Percentiles rank a stretch among this genome's conserved stretches.
Evolutionary conservation across 1,140 invertebrate genomes (phyloP).

Genomic region (Cryptotermes secundus): DNA sequence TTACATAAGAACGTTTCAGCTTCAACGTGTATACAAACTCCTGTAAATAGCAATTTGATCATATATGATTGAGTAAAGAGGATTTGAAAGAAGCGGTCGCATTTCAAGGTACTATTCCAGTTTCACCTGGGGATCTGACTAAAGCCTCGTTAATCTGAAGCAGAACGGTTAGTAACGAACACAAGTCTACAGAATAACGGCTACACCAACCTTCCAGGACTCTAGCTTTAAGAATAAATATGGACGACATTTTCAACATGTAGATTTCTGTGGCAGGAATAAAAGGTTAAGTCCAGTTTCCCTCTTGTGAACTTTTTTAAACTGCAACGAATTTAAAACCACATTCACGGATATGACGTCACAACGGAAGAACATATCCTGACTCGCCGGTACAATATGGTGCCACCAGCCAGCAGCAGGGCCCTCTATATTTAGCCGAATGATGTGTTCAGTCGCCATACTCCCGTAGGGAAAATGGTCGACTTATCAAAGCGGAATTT

Average conservation of each 20-base stretch:
- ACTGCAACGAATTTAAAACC: slow-evolving; percentile 35
- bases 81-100: no score
- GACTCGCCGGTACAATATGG: slow-evolving; percentile 42
- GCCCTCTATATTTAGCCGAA: not conserved
- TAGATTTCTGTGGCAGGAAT: not conserved
- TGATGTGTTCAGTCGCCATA: not conserved
- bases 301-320: slow-evolving; percentile 27
- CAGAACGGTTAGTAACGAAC: no score
- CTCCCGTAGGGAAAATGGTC: not conserved
- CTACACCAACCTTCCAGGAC: no score
- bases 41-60: no score
- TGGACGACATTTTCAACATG: not conserved
- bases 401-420: not conserved
- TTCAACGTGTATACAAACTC: no score
- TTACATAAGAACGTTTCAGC: no score
- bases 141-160: no score
- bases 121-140: no score
- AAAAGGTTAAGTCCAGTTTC: not conserved
- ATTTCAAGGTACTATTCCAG: no score
- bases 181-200: no score
- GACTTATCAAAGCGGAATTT: not conserved
- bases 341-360: not conserved
- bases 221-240: not conserved
- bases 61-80: no score
- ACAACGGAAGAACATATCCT: slow-evolving; percentile 38